Evolutionary conservation across 2,113 vertebrate genomes (phyloP), one percentile per base, ranked within the genome.

Genomic region (Gnathonemus longibarbis): DNA sequence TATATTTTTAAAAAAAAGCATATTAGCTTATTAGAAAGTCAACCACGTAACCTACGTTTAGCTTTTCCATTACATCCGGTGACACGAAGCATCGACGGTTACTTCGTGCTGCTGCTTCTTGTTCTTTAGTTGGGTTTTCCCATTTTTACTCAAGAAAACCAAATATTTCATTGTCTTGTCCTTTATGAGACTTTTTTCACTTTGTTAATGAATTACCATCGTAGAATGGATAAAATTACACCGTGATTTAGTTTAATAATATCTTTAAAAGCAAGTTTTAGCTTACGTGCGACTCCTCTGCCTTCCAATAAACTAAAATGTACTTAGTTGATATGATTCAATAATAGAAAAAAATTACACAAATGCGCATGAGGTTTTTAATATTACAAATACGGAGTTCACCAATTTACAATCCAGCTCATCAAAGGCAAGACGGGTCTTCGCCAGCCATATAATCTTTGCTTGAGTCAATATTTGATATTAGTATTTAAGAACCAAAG

Each of bases 21-120:
- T 42, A 27, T 49, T 45, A 13, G 46, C 11, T 86, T 86, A 31
- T 21, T 39, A 19, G 74, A 80, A 80, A 80, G 31, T 42, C 35
- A 17, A 48, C 83, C 83, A 46, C 42, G 45, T 84, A 48, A n/a
- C 19, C 45, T 46, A 48, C 83, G 11, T 48, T 39, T 84, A 56
- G 50, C 27, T 53, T 27, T 48, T 87, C 49, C 85, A 19, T 87
- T 56, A 53, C 85, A 87, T 87, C 85, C 85, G 85, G 85, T 53
- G 50, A 52, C 50, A 35, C 85, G 49, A 53, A 56, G 50, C 50
- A 53, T 87, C 27, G 85, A 10, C 85, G 50, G 19, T 42, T 52
- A n/a, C 4, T 13, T 52, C 84, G 19, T 49, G 84, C 84, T 87
- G 46, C 6, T 86, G 4, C 10, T 53, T 27, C 70, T 27, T 19